Percentiles rank a stretch among this genome's conserved stretches.
These are phyloP conservation scores for Neodiprion virginianus DNA, from an alignment of 1,140 invertebrate genomes.

Conservation along the genomic window DNA sequence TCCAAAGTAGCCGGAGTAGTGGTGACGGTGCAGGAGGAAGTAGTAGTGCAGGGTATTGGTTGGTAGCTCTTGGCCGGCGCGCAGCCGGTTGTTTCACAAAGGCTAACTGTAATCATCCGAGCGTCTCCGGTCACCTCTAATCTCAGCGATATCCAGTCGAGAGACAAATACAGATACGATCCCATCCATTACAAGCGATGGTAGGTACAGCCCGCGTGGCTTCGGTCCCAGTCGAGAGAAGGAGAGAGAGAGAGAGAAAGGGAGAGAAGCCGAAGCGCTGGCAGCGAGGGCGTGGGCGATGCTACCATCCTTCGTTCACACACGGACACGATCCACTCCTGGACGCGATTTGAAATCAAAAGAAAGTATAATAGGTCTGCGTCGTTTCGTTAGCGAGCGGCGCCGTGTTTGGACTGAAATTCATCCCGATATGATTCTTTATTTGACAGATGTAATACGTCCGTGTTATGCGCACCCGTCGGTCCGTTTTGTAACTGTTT, in stretches of 20 bases:
- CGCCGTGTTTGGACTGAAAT: constrained; percentile 1
- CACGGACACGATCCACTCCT: not conserved
- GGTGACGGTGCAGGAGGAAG: not conserved
- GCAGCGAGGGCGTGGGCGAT: not conserved
- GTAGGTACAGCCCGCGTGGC: too few relatives aligned
- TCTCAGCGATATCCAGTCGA: not conserved
- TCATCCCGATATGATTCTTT: constrained; percentile 4
- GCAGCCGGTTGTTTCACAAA: constrained; percentile 2
- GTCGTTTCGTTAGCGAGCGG: not conserved
- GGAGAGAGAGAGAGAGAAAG: too few relatives aligned
- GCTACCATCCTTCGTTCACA: not conserved
- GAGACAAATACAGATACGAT: constrained; percentile 7
- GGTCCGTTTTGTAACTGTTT: not conserved
- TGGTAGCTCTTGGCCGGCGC: too few relatives aligned
- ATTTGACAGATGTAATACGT: constrained; percentile 6
- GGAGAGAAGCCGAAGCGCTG: too few relatives aligned
- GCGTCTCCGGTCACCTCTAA: not conserved
- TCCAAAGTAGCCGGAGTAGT: not conserved
- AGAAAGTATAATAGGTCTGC: not conserved
- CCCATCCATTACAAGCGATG: not conserved
- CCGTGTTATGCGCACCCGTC: not conserved
- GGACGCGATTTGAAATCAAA: not conserved
- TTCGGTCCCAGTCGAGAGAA: too few relatives aligned
- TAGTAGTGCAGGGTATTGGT: not conserved
- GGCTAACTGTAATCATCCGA: constrained; percentile 7